These are phyloP conservation scores for Laticauda colubrina DNA, from an alignment of 2,113 vertebrate species.

Conservation along the genomic window DNA sequence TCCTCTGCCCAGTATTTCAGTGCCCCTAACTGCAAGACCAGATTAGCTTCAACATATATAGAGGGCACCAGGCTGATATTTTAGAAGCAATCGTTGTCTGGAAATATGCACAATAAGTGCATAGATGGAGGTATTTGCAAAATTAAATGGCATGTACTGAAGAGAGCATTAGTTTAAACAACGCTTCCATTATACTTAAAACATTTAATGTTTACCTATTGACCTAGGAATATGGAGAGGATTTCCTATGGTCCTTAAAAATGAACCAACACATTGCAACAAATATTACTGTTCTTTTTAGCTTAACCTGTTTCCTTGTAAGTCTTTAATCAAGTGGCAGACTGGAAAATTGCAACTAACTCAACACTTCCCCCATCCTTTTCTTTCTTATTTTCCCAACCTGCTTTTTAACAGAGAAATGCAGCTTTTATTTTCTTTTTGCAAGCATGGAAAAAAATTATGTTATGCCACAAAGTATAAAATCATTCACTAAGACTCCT, in stretches of 20 bases:
- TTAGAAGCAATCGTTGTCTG: neutral
- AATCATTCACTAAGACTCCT: neutral
- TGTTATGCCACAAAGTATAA: neutral
- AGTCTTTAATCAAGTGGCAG: neutral
- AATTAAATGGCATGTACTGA: neutral
- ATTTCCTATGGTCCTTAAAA: neutral
- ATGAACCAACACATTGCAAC: neutral
- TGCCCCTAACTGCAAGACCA: neutral
- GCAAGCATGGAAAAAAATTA: neutral
- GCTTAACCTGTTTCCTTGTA: neutral
- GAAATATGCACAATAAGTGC: neutral
- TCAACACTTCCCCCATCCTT: neutral
- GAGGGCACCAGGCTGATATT: neutral
- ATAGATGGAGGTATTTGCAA: neutral
- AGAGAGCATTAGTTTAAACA: neutral
- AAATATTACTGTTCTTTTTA: neutral
- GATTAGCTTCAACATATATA: neutral
- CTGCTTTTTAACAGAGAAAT: neutral
- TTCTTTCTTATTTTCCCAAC: neutral
- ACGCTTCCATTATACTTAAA: neutral
- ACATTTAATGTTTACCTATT: neutral
- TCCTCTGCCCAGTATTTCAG: neutral
- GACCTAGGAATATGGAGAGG: neutral
- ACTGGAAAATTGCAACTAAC: neutral
- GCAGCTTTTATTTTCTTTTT: neutral